Evolutionary conservation across 2,113 vertebrate species (phyloP), one percentile per base, ranked within the genome.

Genomic region (Myocastor coypus): DNA sequence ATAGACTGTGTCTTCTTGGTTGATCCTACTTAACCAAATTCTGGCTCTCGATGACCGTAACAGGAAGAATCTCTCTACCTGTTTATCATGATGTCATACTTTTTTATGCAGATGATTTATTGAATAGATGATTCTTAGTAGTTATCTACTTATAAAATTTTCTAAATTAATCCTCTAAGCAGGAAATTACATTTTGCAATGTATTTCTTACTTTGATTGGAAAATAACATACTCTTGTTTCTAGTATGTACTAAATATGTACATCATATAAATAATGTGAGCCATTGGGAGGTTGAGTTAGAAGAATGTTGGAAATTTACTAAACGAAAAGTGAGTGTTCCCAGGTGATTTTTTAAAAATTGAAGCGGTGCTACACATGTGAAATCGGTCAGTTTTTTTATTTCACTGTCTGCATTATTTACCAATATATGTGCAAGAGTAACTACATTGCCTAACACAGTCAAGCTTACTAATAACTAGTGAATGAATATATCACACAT

Each of bases 81-180:
- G 64, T 75, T 77, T 73, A 32, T 75, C 55, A 84, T 20, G 46
- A 59, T 91, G 61, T 75, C 71, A 2, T n/a, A 83, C 68, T 77
- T 93, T 93, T 71, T 84, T 59, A 71, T 46, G 68, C 66, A 94
- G 66, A 32, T 28, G 28, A 80, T 52, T 63, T 87, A 78, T 82
- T 50, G 64, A 71, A 59, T 63, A 40, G 20, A 32, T 46, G 81
- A 94, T 46, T 46, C 11, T 73, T 73, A 57, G 32, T 87, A 52
- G 81, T 87, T 64, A 89, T 63, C n/a, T 77, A 57, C 40, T 95
- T 50, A 19, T 91, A 93, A 93, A 68, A 42, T 20, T 96, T 95
- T 92, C 83, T 4, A 2, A 61, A 64, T 59, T 34, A 71, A 5
- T 69, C 22, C 26, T 17, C 10, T 75, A 96, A 30, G 2, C n/a